phyloP scores from a whole-genome alignment of 2,113 vertebrate species.

The Hypanus sabinus region DNA sequence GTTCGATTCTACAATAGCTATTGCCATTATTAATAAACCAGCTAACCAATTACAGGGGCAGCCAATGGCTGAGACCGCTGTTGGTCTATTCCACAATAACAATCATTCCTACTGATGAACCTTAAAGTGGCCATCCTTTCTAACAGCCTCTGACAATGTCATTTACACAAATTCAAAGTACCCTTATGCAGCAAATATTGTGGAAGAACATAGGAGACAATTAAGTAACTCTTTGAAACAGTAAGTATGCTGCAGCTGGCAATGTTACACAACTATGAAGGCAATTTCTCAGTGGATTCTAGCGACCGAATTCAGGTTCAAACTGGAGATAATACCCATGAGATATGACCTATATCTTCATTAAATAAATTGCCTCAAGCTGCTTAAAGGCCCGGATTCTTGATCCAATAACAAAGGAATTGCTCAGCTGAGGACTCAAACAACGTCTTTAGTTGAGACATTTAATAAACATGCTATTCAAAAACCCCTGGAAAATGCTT shows the following conservation, averaged over 20 bases:
- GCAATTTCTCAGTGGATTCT: constrained; percentile 6
- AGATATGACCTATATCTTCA: constrained; percentile 20
- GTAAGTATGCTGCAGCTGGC: neutral
- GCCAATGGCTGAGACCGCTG: neutral
- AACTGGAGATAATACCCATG: neutral
- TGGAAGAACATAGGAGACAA: neutral
- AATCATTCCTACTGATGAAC: too few species aligned
- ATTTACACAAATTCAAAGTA: neutral
- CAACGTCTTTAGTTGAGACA: neutral
- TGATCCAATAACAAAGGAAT: constrained; percentile 23
- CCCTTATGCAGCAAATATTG: neutral
- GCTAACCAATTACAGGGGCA: too few species aligned
- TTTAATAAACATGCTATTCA: neutral
- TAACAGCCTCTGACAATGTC: neutral
- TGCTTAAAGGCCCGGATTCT: neutral
- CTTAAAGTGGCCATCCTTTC: too few species aligned
- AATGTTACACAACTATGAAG: too few species aligned
- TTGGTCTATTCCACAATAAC: neutral
- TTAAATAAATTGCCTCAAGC: constrained; percentile 8
- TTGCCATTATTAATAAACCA: neutral
- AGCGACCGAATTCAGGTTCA: neutral
- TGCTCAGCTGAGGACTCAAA: neutral
- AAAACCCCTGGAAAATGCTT: neutral
- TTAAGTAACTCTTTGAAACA: neutral
- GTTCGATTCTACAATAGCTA: neutral